phyloP scores from a whole-genome alignment of 1,140 invertebrate genomes.

The Trichoplusia ni region DNA sequence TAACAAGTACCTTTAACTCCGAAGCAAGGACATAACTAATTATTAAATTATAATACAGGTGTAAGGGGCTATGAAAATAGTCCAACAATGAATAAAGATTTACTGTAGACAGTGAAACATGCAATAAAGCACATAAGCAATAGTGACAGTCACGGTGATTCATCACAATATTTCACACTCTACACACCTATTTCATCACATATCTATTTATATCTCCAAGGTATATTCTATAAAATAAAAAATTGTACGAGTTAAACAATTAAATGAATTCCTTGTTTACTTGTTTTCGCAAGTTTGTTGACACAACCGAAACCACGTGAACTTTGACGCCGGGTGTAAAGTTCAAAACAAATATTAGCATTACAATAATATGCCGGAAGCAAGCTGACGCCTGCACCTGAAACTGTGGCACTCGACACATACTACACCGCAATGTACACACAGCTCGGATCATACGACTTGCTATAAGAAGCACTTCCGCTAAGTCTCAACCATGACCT shows the following conservation, averaged over 20 bases:
- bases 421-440: conserved; percentile 22
- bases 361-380: conserved; percentile 29
- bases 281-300: conserved; percentile 47
- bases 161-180: background rate
- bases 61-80: too few species aligned
- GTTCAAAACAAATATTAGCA: conserved; percentile 53
- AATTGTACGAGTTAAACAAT: too few species aligned
- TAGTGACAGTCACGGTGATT: background rate
- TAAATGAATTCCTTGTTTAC: background rate
- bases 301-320: conserved; percentile 39
- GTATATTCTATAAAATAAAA: background rate
- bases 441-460: conserved; percentile 29
- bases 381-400: background rate
- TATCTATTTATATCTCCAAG: background rate
- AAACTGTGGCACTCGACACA: background rate
- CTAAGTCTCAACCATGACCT: conserved; percentile 60
- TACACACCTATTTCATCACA: background rate
- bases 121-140: too few species aligned
- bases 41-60: too few species aligned
- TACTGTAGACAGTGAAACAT: too few species aligned
- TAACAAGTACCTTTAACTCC: too few species aligned
- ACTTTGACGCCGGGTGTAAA: conserved; percentile 46
- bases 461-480: conserved; percentile 49
- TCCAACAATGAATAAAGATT: too few species aligned
- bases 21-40: too few species aligned